phyloP scores from a whole-genome alignment of 1,140 invertebrate genomes.

The Drosophila miranda region DNA sequence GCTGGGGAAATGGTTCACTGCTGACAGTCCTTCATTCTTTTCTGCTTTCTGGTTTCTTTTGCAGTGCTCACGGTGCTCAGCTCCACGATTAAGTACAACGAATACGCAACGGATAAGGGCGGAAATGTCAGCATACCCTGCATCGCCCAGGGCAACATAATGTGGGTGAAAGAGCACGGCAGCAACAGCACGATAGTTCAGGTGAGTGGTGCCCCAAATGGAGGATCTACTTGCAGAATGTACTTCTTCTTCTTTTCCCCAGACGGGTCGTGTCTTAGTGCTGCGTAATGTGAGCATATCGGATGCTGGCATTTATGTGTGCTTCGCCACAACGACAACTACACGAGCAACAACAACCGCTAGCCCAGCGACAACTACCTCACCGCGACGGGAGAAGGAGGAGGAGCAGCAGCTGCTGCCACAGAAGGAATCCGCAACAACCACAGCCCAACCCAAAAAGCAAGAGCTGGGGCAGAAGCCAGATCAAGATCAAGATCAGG shows the following conservation, averaged over 20 bases:
- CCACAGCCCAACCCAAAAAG: no score
- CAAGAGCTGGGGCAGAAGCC: conserved; percentile 2
- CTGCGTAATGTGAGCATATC: conserved; percentile 71
- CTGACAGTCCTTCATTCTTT: neutral
- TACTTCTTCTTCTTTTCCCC: neutral
- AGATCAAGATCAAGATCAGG: no score
- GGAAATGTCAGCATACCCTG: conserved; percentile 81
- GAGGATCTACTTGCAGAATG: no score
- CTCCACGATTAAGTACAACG: conserved; percentile 81
- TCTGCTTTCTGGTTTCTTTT: conserved; percentile 11
- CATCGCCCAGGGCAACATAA: conserved; percentile 72
- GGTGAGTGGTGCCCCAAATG: conserved; percentile 31
- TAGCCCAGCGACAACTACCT: conserved; percentile 46
- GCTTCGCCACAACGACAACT: conserved; percentile 58
- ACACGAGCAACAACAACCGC: conserved; percentile 16
- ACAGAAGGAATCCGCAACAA: neutral
- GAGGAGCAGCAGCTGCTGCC: conserved; percentile 6
- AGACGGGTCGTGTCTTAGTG: conserved; percentile 73
- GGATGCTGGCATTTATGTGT: conserved; percentile 77
- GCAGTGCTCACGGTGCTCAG: conserved; percentile 80
- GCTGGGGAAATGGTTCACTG: neutral
- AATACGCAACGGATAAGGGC: conserved; percentile 79
- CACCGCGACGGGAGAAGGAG: conserved; percentile 18
- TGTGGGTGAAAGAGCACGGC: conserved; percentile 80
- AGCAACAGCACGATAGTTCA: conserved; percentile 75